phyloP scores from a whole-genome alignment of 2,797 vertebrate genomes.

The Hephaestus fuliginosus region DNA sequence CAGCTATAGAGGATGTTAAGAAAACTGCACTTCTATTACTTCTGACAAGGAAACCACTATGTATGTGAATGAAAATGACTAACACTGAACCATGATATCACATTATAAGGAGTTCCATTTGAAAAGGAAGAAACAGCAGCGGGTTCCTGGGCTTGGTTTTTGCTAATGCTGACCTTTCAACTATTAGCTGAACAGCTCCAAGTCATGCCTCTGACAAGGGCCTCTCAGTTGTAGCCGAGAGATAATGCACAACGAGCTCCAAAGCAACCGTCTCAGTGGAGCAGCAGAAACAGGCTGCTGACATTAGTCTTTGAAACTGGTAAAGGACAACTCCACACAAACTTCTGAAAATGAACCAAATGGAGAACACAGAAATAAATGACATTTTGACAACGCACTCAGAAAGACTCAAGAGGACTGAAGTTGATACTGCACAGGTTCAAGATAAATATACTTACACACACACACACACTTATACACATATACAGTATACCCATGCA shows the following conservation, averaged over 20 bases:
- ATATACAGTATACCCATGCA: too few species aligned
- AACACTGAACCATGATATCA: not conserved
- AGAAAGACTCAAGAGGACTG: too few species aligned
- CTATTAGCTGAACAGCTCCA: constrained; percentile 16
- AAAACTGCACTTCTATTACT: not conserved
- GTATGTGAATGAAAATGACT: not conserved
- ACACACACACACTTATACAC: too few species aligned
- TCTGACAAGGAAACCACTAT: not conserved
- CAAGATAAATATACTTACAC: too few species aligned
- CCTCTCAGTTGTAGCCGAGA: not conserved
- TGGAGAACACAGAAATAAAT: not conserved
- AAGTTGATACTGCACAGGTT: too few species aligned
- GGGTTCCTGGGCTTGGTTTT: constrained; percentile 1
- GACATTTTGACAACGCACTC: not conserved
- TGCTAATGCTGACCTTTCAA: constrained; percentile 13
- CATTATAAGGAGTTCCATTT: constrained; percentile 22
- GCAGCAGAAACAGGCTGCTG: constrained; percentile 1
- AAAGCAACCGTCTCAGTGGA: not conserved
- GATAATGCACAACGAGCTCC: not conserved
- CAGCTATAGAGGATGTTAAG: not conserved
- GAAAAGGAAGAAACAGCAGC: constrained; percentile 16
- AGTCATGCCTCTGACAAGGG: constrained; percentile 13
- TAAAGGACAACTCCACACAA: not conserved
- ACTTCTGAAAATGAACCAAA: not conserved
- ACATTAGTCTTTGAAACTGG: not conserved